A percentile compares a stretch with the other conserved stretches of the same genome.
Conservation (phyloP, 2,888 invertebrate genomes). For the Megaustenia siamemsis region DNA sequence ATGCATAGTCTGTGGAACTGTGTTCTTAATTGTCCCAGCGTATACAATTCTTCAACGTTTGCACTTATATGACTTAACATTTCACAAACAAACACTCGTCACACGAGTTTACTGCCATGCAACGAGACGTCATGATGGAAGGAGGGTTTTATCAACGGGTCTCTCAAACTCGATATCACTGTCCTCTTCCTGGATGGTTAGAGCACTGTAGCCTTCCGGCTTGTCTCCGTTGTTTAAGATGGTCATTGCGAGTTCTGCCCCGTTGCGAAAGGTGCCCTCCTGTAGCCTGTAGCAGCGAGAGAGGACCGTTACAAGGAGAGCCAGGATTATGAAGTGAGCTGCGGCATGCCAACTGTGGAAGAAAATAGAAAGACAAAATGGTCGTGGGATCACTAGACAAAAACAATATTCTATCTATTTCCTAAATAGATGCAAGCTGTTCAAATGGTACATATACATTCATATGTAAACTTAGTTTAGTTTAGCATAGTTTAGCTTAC, state of each 20-base stretch:
- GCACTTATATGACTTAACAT: no score
- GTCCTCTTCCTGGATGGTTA: constrained; percentile 31
- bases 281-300: constrained; percentile 58
- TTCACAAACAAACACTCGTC: no score
- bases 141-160: constrained; percentile 20
- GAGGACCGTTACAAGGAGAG: constrained; percentile 68
- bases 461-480: no score
- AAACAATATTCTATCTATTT: not conserved
- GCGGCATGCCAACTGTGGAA: constrained; percentile 45
- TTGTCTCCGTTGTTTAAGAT: not conserved
- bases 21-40: no score
- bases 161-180: constrained; percentile 55
- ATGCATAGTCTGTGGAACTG: no score
- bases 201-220: constrained; percentile 21
- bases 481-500: no score
- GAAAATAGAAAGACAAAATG: not conserved
- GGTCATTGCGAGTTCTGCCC: not conserved
- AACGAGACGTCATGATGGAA: not conserved
- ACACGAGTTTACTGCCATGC: no score
- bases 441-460: no score
- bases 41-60: no score
- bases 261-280: not conserved
- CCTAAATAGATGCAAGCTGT: no score
- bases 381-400: not conserved
- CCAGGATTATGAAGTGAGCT: constrained; percentile 65